Evolutionary conservation across 2,888 invertebrate genomes (phyloP), one percentile per base, ranked within the genome.

Genomic region (Incurvaria masculella): DNA sequence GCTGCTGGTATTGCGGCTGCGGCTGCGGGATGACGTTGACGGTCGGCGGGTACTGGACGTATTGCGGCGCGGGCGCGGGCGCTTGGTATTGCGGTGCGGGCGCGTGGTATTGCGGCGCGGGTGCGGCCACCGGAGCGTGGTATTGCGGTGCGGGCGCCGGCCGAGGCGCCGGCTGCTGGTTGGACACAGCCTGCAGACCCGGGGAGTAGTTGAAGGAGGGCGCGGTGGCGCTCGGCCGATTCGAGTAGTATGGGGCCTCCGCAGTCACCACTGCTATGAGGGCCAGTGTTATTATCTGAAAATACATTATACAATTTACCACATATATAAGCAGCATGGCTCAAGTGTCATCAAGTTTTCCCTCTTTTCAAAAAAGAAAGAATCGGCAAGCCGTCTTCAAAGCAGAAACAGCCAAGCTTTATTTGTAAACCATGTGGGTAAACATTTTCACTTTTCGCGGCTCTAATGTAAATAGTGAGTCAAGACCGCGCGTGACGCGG

Each of bases 171-270:
- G 62, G 58, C 6, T 61, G 6, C 33, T 33, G 33, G n/a, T n/a
- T n/a, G 5, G 23, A 23, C 23, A 23, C 23, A 10, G 5, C 23
- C 14, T 33, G 33, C 33, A 14, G 61, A 2, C 56, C 54, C 14
- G 52, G 51, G 1, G 65, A 69, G 46, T 68, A 72, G 50, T 64
- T 58, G 53, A 74, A 64, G 11, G 60, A 48, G 1, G 68, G 68
- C 5, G 64, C 62, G 33, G 66, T 58, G 4, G 61, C 53, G 2
- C 59, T 62, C n/a, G 76, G 76, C 46, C 68, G 66, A 11, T 71
- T 70, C 49, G 74, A 54, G 47, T 72, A 60, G 57, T 78, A 78
- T 18, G 74, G 76, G 14, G 75, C 76, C 62, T 76, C 76, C 21
- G 67, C 70, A 46, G 57, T 63, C 51, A 66, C 62, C 44, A 63